Percentiles rank a stretch among this genome's conserved stretches.
These are phyloP conservation scores for Lordiphosa collinella DNA, from an alignment of 1,140 invertebrate genomes.

Conservation along the genomic window DNA sequence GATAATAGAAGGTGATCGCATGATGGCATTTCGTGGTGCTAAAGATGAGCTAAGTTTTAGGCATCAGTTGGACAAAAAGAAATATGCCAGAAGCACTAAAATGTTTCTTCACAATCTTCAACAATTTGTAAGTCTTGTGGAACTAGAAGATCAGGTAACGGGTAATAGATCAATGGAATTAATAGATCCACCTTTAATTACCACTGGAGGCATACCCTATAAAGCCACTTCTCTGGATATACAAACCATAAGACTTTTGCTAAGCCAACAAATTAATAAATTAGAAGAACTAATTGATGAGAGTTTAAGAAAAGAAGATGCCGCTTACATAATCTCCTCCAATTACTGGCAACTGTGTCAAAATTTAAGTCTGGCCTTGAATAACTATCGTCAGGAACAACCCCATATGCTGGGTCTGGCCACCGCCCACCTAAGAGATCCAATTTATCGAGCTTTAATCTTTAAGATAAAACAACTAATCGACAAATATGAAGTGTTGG, in stretches of 20 bases:
- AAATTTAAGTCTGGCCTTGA: slow-evolving; percentile 31
- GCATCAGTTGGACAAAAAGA: neutral
- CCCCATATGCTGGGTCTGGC: slow-evolving; percentile 38
- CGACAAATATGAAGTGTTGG: neutral
- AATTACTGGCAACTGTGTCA: slow-evolving; percentile 32
- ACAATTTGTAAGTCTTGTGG: slow-evolving; percentile 25
- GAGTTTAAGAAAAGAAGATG: neutral
- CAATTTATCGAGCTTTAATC: slow-evolving; percentile 45
- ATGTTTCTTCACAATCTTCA: slow-evolving; percentile 18
- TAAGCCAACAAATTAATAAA: slow-evolving; percentile 18
- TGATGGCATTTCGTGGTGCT: slow-evolving; percentile 29
- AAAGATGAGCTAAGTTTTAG: slow-evolving; percentile 14
- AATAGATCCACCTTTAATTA: slow-evolving; percentile 32
- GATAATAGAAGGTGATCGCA: slow-evolving; percentile 43
- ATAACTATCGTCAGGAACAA: slow-evolving; percentile 13
- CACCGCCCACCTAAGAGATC: slow-evolving; percentile 52
- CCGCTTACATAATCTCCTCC: neutral
- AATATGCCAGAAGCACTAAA: neutral
- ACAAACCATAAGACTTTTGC: slow-evolving; percentile 11
- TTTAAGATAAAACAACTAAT: slow-evolving; percentile 20
- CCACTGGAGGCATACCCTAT: slow-evolving; percentile 52
- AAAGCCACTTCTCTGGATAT: slow-evolving; percentile 11
- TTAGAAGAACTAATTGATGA: slow-evolving; percentile 25
- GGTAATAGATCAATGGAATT: slow-evolving; percentile 9
- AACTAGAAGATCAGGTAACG: slow-evolving; percentile 26